A percentile compares a stretch with the other conserved stretches of the same genome.
These are phyloP conservation scores for Allacma fusca DNA, from an alignment of 2,888 invertebrate genomes.

Conservation along the genomic window DNA sequence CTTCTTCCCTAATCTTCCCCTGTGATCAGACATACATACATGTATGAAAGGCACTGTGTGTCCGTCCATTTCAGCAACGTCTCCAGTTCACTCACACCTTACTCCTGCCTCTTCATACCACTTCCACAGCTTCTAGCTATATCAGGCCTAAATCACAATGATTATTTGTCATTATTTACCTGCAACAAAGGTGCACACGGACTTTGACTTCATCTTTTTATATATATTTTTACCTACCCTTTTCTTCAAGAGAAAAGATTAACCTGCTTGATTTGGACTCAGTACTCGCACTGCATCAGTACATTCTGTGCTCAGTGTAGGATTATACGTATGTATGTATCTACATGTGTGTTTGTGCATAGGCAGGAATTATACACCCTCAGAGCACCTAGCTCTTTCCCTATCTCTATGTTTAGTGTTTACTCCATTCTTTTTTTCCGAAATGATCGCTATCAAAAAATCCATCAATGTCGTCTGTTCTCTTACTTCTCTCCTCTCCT, in stretches of 20 bases:
- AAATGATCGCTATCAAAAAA: conserved; percentile 6
- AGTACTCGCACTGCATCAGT: no score
- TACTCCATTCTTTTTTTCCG: not conserved
- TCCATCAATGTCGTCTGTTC: conserved; percentile 29
- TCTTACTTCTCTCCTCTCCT: not conserved
- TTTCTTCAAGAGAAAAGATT: not conserved
- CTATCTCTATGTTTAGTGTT: not conserved
- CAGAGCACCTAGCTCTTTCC: no score
- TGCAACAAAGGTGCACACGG: conserved; percentile 31
- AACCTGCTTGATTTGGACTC: conserved; percentile 10
- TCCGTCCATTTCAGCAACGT: not conserved
- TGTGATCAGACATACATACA: no score
- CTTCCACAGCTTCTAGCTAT: not conserved
- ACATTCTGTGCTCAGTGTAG: no score
- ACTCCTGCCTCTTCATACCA: not conserved
- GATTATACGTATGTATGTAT: no score
- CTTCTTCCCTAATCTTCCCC: no score
- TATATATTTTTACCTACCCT: not conserved
- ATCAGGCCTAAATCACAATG: conserved; percentile 5
- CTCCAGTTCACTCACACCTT: conserved; percentile 39
- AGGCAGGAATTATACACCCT: no score
- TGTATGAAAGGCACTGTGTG: not conserved
- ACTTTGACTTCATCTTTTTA: conserved; percentile 21
- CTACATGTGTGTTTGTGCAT: no score
- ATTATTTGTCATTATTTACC: conserved; percentile 45